Conservation (phyloP, 2,113 vertebrate species). For the Ammospiza caudacuta region DNA sequence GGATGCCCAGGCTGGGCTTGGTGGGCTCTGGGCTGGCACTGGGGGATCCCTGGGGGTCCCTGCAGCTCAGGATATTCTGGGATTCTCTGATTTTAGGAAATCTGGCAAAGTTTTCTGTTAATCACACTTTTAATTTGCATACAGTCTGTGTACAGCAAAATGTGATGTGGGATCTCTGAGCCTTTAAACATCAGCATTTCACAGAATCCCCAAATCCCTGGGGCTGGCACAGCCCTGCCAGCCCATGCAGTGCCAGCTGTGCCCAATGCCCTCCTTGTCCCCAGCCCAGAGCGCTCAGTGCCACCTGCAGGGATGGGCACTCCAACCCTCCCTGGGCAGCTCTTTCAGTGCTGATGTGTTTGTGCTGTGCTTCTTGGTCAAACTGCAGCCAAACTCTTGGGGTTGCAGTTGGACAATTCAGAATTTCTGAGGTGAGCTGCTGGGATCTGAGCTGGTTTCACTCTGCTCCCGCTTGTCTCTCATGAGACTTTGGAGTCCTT, state of each 20-base stretch:
- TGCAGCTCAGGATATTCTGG: fast-evolving
- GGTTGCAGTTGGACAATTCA: neutral
- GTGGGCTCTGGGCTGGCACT: neutral
- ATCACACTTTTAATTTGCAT: neutral
- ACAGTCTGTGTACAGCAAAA: neutral
- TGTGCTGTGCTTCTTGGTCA: neutral
- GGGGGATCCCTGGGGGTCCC: fast-evolving
- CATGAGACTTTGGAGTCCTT: neutral
- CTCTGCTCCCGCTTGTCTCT: neutral
- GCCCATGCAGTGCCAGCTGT: neutral
- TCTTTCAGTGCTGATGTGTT: neutral
- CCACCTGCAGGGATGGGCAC: neutral
- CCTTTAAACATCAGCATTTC: neutral
- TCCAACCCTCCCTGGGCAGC: neutral
- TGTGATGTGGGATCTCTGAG: neutral
- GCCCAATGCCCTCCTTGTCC: neutral
- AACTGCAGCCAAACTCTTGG: neutral
- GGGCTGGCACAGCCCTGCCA: neutral
- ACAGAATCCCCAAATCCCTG: neutral
- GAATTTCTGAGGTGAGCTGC: neutral
- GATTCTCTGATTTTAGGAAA: neutral
- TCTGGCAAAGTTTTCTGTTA: neutral
- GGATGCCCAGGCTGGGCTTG: neutral
- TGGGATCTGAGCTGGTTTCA: neutral
- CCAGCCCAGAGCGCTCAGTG: neutral